phyloP scores from a whole-genome alignment of 2,797 vertebrate species.

The Rhinoraja longicauda region DNA sequence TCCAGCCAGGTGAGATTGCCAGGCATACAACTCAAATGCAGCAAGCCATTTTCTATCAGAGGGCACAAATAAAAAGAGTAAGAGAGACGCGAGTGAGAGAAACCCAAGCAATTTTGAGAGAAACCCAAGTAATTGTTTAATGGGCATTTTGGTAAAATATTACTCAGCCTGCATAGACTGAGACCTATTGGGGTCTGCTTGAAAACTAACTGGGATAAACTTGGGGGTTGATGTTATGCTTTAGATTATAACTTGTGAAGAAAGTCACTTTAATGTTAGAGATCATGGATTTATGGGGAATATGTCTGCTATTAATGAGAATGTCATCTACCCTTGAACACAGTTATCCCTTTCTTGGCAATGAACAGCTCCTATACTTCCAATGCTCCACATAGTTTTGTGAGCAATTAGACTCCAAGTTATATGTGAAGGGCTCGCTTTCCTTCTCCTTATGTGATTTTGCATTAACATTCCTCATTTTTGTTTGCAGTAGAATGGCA shows the following conservation, averaged over 20 bases:
- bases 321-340: neutral
- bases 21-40: neutral
- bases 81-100: too few species aligned
- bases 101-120: neutral
- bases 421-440: neutral
- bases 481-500: conserved; percentile 86
- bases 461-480: neutral
- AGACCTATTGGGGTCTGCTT: neutral
- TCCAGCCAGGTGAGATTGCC: conserved; percentile 75
- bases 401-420: neutral
- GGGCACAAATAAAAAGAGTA: too few species aligned
- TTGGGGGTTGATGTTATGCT: neutral
- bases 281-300: neutral
- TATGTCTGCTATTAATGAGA: neutral
- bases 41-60: neutral
- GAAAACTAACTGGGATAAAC: neutral
- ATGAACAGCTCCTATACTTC: neutral
- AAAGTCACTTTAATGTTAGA: neutral
- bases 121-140: neutral
- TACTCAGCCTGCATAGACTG: neutral
- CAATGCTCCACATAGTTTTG: neutral
- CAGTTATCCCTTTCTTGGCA: neutral
- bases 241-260: neutral
- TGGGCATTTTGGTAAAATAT: neutral
- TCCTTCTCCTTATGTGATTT: conserved; percentile 34